Evolutionary conservation across 2,888 invertebrate genomes (phyloP), one percentile per base, ranked within the genome.

Genomic region (Nesidiocoris tenuis): DNA sequence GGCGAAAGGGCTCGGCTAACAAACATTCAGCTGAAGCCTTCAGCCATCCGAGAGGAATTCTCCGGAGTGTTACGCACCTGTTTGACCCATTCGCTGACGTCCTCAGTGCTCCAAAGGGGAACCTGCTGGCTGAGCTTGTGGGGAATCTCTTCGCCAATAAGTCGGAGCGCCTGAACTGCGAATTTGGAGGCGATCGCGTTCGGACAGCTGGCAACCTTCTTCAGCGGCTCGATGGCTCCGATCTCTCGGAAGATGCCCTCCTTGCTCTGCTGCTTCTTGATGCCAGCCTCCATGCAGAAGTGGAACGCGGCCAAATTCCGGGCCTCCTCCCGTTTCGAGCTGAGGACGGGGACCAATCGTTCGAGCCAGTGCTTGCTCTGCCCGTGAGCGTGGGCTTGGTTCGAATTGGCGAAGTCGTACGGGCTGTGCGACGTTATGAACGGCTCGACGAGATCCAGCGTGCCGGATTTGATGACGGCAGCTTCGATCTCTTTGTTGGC

Each of bases 401-500:
- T 95, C 7, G 93, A 95, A 83, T 90, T 90, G 24, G 98, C 98
- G 84, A 99, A 99, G 83, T 95, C 93, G 65, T 92, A 93, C 1
- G 98, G 98, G 83, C 95, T 94, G 83, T 98, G 97, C 1, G 93
- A 88, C 16, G 93, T 93, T 16, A 99, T 93, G 84, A 99, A 99
- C 0, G 98, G 98, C 83, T 98, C 97, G 0, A 99, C 97, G 79
- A 99, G 88, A 82, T 95, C 93, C 81, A 99, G 85, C 0, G 98
- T 98, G n/a, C 97, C 98, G 0, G 98, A 97, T 83, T 95, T 94
- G 22, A 95, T 86, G 0, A 99, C 98, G 54, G 95, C 95, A 0
- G 96, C 94, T 86, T 98, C 98, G 80, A 98, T 95, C 87, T 99
- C 98, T 82, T 96, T 96, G 84, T 98, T 98, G 9, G 97, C 96